These are phyloP conservation scores for Sericinus montela DNA, from an alignment of 2,888 invertebrate genomes.

Conservation along the genomic window DNA sequence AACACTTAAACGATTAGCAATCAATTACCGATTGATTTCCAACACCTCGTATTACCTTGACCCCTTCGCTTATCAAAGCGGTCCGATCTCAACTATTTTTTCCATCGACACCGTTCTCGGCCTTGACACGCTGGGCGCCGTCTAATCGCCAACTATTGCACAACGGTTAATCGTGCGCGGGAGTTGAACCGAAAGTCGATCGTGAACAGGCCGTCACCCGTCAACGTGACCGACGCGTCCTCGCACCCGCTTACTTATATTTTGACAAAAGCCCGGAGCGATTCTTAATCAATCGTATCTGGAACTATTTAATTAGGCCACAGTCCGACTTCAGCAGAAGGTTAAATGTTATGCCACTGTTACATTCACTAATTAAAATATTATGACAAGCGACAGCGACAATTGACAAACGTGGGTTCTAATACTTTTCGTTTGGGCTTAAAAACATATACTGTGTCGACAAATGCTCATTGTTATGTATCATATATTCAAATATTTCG, in stretches of 20 bases:
- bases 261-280: constrained; percentile 23
- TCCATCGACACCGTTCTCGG: constrained; percentile 4
- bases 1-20: neutral
- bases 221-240: constrained; percentile 59
- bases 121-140: constrained; percentile 22
- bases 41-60: constrained; percentile 42
- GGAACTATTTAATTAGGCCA: constrained; percentile 31
- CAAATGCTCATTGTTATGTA: no score
- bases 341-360: neutral
- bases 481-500: no score
- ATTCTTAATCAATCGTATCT: constrained; percentile 28
- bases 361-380: constrained; percentile 15
- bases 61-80: constrained; percentile 28
- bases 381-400: constrained; percentile 6
- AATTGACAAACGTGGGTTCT: no score
- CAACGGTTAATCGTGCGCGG: constrained; percentile 48
- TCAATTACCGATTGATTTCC: constrained; percentile 8
- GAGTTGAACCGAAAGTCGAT: constrained; percentile 35
- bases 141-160: constrained; percentile 32
- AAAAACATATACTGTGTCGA: no score
- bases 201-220: constrained; percentile 57
- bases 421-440: no score
- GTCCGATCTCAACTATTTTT: constrained; percentile 8
- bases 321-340: constrained; percentile 7
- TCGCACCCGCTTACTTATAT: constrained; percentile 33